phyloP scores from a whole-genome alignment of 2,888 invertebrate genomes.

The Campoplex capitator region DNA sequence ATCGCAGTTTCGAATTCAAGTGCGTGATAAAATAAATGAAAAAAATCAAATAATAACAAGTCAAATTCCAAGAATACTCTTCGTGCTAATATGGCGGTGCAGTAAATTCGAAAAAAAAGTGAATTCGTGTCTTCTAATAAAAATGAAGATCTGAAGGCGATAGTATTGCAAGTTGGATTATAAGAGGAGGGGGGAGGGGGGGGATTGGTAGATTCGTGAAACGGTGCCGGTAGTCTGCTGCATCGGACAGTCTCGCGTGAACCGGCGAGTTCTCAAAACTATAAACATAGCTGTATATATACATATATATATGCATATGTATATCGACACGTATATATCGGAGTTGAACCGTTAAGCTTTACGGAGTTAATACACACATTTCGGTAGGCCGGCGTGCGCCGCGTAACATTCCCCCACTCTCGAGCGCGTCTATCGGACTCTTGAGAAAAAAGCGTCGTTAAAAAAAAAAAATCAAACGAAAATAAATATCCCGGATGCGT shows the following conservation, averaged over 20 bases:
- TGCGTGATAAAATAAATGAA: constrained; percentile 15
- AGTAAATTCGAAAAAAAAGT: neutral
- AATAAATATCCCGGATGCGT: neutral
- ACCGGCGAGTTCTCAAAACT: constrained; percentile 46
- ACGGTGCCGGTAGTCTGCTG: constrained; percentile 43
- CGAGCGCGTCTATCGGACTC: neutral
- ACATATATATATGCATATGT: neutral
- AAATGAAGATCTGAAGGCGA: constrained; percentile 50
- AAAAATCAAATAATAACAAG: neutral
- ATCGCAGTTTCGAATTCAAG: neutral
- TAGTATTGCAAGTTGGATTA: neutral
- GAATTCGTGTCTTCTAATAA: constrained; percentile 6
- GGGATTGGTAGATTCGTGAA: constrained; percentile 20
- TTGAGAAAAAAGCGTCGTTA: neutral
- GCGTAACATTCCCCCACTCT: constrained; percentile 19
- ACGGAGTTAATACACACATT: constrained; percentile 26
- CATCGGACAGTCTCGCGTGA: constrained; percentile 23
- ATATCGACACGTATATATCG: neutral
- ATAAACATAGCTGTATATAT: constrained; percentile 7
- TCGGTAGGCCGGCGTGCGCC: constrained; percentile 20
- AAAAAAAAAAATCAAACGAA: neutral
- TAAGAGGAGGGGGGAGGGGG: neutral
- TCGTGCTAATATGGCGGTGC: neutral
- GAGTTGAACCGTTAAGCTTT: constrained; percentile 14
- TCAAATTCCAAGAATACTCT: constrained; percentile 6